phyloP scores from a whole-genome alignment of 2,113 vertebrate genomes.

The Ictalurus punctatus region DNA sequence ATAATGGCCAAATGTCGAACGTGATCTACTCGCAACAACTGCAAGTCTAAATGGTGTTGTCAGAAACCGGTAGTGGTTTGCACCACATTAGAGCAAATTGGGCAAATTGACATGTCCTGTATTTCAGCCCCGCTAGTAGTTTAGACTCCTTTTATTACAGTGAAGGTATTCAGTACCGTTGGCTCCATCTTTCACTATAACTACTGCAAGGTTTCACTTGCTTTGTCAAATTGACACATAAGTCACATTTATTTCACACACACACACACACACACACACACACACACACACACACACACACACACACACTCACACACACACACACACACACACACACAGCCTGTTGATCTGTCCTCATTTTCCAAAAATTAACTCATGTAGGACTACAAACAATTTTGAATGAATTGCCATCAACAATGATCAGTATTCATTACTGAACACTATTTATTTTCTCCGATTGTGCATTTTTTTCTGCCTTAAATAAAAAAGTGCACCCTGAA shows the following conservation, averaged over 20 bases:
- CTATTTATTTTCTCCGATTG: background rate
- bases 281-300: background rate
- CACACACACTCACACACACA: background rate
- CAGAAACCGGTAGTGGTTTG: background rate
- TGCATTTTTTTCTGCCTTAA: too few relatives aligned
- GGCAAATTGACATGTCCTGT: slow-evolving; percentile 25
- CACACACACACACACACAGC: background rate
- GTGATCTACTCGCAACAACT: background rate
- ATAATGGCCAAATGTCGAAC: slow-evolving; percentile 12
- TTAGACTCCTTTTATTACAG: background rate
- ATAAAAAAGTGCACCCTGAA: background rate
- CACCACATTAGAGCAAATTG: slow-evolving; percentile 7
- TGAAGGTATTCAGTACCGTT: background rate
- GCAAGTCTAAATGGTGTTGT: slow-evolving; percentile 1
- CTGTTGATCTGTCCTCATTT: background rate
- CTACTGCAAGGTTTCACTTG: background rate
- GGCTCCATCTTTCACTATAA: background rate
- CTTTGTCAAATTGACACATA: background rate
- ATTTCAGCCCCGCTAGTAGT: background rate
- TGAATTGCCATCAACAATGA: background rate
- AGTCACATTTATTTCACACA: background rate
- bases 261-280: background rate
- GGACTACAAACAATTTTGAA: background rate
- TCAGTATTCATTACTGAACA: background rate
- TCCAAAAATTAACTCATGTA: background rate